These are phyloP conservation scores for Drosophila paracracens DNA, from an alignment of 2,888 invertebrate genomes.

Conservation along the genomic window DNA sequence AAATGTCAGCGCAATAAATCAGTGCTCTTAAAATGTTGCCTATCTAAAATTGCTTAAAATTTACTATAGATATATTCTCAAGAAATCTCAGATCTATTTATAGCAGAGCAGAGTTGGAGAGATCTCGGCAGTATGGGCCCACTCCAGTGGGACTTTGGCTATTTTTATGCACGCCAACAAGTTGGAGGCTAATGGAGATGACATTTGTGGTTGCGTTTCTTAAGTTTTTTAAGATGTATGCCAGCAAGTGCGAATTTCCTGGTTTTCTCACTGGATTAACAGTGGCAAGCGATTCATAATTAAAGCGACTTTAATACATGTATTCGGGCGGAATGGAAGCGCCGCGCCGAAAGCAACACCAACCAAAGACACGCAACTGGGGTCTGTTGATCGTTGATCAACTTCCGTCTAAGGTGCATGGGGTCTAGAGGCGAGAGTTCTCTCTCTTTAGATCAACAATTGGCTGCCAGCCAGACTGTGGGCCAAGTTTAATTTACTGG, in stretches of 20 bases:
- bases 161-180: conserved; percentile 48
- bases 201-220: conserved; percentile 65
- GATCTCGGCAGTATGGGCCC: not conserved
- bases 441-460: conserved; percentile 25
- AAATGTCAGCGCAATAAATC: conserved; percentile 74
- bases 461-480: conserved; percentile 64
- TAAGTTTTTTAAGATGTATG: conserved; percentile 28
- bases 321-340: conserved; percentile 40
- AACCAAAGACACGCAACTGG: conserved; percentile 62
- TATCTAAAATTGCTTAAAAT: conserved; percentile 57
- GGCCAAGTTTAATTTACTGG: conserved; percentile 54
- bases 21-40: conserved; percentile 34
- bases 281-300: conserved; percentile 68
- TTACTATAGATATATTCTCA: conserved; percentile 60
- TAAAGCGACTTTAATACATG: conserved; percentile 47
- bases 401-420: conserved; percentile 46
- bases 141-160: conserved; percentile 44
- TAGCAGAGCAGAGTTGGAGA: conserved; percentile 12
- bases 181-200: conserved; percentile 74
- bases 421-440: conserved; percentile 4
- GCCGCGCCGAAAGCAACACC: conserved; percentile 73
- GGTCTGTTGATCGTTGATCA: conserved; percentile 45
- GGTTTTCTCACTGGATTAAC: conserved; percentile 49
- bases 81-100: conserved; percentile 55
- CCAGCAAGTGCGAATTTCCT: conserved; percentile 62